Evolutionary conservation across 2,113 vertebrate species (phyloP), one percentile per base, ranked within the genome.

Genomic region (Phylloscopus trochilus): DNA sequence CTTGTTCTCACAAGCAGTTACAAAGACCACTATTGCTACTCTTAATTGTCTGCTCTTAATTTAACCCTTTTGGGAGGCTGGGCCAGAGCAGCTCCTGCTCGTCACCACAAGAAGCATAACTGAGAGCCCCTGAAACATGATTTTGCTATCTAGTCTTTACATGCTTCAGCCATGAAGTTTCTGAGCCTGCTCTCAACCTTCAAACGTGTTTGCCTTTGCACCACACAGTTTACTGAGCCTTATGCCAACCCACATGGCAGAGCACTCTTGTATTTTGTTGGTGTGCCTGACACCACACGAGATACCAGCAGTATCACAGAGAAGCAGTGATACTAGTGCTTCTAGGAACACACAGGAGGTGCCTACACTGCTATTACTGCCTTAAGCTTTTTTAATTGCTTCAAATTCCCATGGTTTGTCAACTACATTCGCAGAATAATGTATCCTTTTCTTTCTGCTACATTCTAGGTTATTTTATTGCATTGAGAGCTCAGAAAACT

Each of bases 91-190:
- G 21, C 23, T 67, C 4, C 39, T 82, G 56, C 30, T 68, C 47
- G 5, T 55, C 2, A 1, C 27, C 17, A 5, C 21, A 22, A 9
- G 21, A 87, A 73, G 14, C 0, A 0, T 26, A 56, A 59, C 9
- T 47, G 33, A 82, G 52, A 91, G n/a, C 11, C 12, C 4, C 28
- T 73, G 58, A 78, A 85, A 53, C 11, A 8, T 9, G 9, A 35
- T 53, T 87, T 80, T 24, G 1, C 9, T 53, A 6, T 23, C 20
- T 88, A 52, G 22, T 37, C 49, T 53, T 56, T 46, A 33, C 13
- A 9, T 37, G 33, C 28, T 84, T 3, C 3, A 89, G 19, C 69
- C 12, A 8, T 33, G 2, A 60, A 52, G 30, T 33, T 91, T 51
- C 39, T 81, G 73, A 78, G 47, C 66, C 31, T 75, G 21, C 44